Base-by-base conservation (phyloP, 2,888 invertebrate species). In the Temnothorax rugatulus region DNA sequence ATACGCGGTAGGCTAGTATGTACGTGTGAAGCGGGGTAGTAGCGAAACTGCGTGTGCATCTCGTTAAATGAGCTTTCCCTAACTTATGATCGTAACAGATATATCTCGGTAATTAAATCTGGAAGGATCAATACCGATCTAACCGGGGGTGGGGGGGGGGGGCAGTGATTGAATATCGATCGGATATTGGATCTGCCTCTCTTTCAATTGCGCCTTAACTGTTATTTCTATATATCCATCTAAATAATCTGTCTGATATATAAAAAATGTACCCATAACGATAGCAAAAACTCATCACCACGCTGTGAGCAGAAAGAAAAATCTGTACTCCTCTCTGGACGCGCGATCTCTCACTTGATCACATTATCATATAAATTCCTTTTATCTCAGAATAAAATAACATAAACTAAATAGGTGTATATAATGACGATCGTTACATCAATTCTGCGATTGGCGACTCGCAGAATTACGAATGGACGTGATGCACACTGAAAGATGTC, bases 41-140 rank as follows among this genome's bases (percentile, higher is more conserved):
- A 69, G 41, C 29, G 25, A 69, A 69, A 69, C 44, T 79, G 34
- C 9, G 34, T 44, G 77, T 77, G 69, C 54, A 15, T 79, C 57
- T 47, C 18, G 21, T 79, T 71, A 29, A 66, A 77, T 18, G 52
- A 21, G 21, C 29, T 71, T 71, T 47, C 34, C 34, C 18, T 47
- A 79, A 79, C 44, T 79, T 57, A 64, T 21, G 57, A 77, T 71
- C 77, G 69, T 77, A 77, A 77, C 54, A 13, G 71, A 57, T 71
- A 15, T 71, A 25, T 47, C 34, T 69, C n/a, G 9, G 15, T 38
- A 47, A 76, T 41, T n/a, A 13, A 77, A 47, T 29, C 41, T 66
- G 8, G 4, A 54, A 34, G 34, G n/a, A 11, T 25, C 38, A 18
- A 52, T 25, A 41, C 29, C 13, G n/a, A 29, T 13, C 5, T 8